Percentiles rank a stretch among this genome's conserved stretches.
Conservation (phyloP, 2,888 invertebrate species). For the Amiota minor region DNA sequence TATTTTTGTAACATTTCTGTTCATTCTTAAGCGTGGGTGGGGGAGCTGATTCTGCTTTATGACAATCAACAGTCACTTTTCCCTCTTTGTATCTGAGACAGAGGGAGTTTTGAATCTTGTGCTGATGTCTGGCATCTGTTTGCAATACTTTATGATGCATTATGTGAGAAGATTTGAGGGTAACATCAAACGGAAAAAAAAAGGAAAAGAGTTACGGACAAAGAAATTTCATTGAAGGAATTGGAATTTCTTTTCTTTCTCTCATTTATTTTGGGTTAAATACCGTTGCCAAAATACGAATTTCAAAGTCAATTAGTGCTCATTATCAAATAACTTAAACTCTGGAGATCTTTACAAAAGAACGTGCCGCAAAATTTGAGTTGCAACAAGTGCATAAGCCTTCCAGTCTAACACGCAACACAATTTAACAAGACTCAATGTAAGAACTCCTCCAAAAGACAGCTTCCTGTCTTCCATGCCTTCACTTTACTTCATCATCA, state of each 20-base stretch:
- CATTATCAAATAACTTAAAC: conserved; percentile 61
- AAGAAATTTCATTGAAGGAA: conserved; percentile 10
- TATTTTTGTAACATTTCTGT: conserved; percentile 19
- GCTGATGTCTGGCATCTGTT: conserved; percentile 9
- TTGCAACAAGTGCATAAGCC: conserved; percentile 32
- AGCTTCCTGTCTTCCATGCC: not conserved
- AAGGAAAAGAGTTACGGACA: not conserved
- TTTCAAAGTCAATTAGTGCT: conserved; percentile 64
- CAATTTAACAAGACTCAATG: too few relatives aligned
- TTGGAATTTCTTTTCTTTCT: conserved; percentile 7
- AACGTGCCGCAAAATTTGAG: conserved; percentile 31
- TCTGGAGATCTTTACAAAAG: not conserved
- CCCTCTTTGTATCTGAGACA: conserved; percentile 40
- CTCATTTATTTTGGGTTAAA: conserved; percentile 44
- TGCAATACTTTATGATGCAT: conserved; percentile 16
- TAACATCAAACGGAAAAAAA: conserved; percentile 34
- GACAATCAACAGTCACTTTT: conserved; percentile 61
- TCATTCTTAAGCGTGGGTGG: conserved; percentile 37
- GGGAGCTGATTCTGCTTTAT: conserved; percentile 49
- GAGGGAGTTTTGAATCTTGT: not conserved
- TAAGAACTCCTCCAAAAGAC: not conserved
- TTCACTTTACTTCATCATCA: too few relatives aligned
- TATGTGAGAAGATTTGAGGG: conserved; percentile 5
- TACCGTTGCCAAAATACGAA: conserved; percentile 50
- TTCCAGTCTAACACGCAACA: conserved; percentile 30